A percentile compares a stretch with the other conserved stretches of the same genome.
These are phyloP conservation scores for Caligus rogercresseyi DNA, from an alignment of 1,140 invertebrate genomes.

Conservation along the genomic window DNA sequence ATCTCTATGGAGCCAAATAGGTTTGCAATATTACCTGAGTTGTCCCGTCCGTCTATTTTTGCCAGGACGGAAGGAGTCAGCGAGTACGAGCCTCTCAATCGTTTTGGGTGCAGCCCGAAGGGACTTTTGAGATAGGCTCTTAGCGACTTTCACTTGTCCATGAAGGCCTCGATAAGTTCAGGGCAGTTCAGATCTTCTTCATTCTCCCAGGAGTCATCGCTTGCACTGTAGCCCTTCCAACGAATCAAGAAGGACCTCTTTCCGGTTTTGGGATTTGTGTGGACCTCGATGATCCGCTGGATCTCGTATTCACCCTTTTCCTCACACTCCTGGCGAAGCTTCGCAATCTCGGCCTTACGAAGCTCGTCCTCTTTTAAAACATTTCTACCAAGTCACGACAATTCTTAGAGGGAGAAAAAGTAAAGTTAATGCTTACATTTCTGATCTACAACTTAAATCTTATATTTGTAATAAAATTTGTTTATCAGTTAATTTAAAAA, in stretches of 20 bases:
- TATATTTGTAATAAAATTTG: no score
- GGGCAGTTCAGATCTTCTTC: background rate
- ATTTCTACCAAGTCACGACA: constrained; percentile 1
- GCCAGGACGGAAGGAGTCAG: no score
- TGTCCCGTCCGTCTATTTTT: no score
- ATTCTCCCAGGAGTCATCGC: constrained; percentile 1
- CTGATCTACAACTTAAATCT: no score
- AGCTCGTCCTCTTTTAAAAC: background rate
- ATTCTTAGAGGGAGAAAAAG: no score
- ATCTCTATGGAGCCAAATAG: no score
- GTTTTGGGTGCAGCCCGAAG: constrained; percentile 1
- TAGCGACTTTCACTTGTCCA: background rate
- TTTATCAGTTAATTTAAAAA: no score
- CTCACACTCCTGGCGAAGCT: background rate
- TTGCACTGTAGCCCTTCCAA: background rate
- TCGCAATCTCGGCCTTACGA: background rate
- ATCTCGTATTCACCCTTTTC: constrained; percentile 5
- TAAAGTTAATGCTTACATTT: no score
- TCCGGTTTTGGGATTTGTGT: background rate
- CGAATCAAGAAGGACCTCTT: background rate
- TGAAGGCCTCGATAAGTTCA: constrained; percentile 2
- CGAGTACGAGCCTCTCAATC: background rate
- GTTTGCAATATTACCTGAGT: no score
- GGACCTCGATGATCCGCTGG: background rate
- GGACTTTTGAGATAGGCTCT: background rate